Base-by-base conservation (phyloP, 37 sponge, comb jelly and placozoan genomes). In the Beroe ovata region DNA sequence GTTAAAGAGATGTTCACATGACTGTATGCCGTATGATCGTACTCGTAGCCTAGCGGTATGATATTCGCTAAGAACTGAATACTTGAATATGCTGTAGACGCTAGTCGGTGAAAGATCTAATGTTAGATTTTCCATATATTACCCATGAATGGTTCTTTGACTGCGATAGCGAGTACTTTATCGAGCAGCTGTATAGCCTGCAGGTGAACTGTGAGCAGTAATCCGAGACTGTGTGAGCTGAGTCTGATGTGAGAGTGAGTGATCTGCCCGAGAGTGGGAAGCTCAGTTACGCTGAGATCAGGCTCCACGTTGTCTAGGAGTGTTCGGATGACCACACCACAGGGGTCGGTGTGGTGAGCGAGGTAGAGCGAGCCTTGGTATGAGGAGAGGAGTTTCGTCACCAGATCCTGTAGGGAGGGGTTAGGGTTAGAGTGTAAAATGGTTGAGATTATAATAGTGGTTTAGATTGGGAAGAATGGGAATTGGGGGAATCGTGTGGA, bases 241-340 rank as follows among this genome's bases (percentile, higher is more conserved):
- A 77, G 84, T 40, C 33, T 77, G 8, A 77, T n/a, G 11, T 36
- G 54, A 1, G 54, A 37, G 33, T 77, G 54, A 21, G 14, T 11
- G 41, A 77, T 39, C 54, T 77, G 54, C n/a, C 54, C 54, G n/a
- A 77, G 47, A 40, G 84, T 26, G n/a, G 84, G 84, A 2, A 77
- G 42, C 47, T 77, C 84, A 0, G 54, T 42, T 22, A 77, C 84
- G 1, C 0, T n/a, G 38, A 77, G 84, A 26, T 77, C 84, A 1
- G 84, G 84, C n/a, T 39, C 42, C 54, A 39, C 22, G 84, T 77
- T 77, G 26, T 77, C 84, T n/a, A 77, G 84, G n/a, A 77, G 84
- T 25, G 84, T 42, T 3, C 84, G 21, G 84, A 39, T 42, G 84
- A 77, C 11, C 29, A 77, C 18, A 29, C 33, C 1, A 54, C 84